These are phyloP conservation scores for Falco berigora DNA, from an alignment of 2,797 vertebrate genomes.

Conservation along the genomic window DNA sequence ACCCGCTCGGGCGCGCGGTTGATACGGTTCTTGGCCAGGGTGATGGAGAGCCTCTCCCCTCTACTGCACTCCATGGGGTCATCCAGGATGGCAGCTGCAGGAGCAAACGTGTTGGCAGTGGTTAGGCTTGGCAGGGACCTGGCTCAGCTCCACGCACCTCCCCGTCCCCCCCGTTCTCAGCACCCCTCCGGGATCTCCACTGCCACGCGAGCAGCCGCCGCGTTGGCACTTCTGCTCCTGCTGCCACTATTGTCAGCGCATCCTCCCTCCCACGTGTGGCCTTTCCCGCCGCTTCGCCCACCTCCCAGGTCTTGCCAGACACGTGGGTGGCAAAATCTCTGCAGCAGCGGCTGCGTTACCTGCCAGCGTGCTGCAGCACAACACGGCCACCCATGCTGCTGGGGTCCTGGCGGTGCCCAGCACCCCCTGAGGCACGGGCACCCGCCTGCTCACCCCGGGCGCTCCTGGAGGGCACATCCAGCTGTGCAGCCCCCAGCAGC, in stretches of 20 bases:
- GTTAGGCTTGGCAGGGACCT: not conserved
- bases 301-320: constrained; percentile 25
- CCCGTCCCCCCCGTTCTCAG: rapidly evolving
- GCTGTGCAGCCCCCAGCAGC: not conserved
- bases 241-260: not conserved
- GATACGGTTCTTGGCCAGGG: constrained; percentile 95
- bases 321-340: not conserved
- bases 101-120: rapidly evolving
- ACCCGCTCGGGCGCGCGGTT: constrained; percentile 89
- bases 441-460: rapidly evolving
- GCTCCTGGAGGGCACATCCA: not conserved
- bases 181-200: not conserved
- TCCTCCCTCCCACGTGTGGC: not conserved
- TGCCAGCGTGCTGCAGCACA: not conserved
- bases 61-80: constrained; percentile 99
- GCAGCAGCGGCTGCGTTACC: not conserved
- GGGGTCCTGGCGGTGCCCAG: not conserved
- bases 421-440: not conserved
- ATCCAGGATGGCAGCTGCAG: constrained; percentile 92
- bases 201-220: not conserved
- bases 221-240: not conserved
- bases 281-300: not conserved
- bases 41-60: constrained; percentile 96
- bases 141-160: rapidly evolving
- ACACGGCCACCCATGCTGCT: not conserved